Percentiles rank a stretch among this genome's conserved stretches.
These are phyloP conservation scores for Nomada ferruginata DNA, from an alignment of 2,888 invertebrate species.

Conservation along the genomic window DNA sequence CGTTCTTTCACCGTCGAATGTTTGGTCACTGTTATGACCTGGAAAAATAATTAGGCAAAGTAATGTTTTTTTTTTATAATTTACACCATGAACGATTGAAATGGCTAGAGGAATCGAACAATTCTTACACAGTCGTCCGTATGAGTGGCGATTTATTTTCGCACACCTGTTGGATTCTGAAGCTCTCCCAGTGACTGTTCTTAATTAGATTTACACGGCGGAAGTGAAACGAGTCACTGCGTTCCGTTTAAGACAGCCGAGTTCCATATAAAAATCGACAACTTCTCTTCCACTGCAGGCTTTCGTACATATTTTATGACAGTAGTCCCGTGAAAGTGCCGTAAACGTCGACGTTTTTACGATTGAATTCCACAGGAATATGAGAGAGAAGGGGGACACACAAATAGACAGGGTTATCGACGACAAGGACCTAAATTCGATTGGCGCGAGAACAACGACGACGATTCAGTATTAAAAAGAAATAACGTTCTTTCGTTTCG, in stretches of 20 bases:
- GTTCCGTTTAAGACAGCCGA: background rate
- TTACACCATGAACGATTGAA: background rate
- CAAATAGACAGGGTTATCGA: constrained; percentile 17
- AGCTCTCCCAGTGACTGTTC: background rate
- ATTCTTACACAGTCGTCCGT: background rate
- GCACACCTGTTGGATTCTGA: constrained; percentile 7
- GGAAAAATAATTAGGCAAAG: too few species aligned
- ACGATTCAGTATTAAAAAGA: background rate
- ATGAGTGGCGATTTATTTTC: background rate
- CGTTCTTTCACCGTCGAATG: too few species aligned
- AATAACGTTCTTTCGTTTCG: constrained; percentile 2
- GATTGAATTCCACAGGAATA: background rate
- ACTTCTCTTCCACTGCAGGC: background rate
- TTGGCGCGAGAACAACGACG: background rate
- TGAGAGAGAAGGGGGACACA: background rate
- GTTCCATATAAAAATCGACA: constrained; percentile 6
- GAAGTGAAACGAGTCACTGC: constrained; percentile 41
- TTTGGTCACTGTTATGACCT: background rate
- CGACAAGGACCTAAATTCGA: background rate
- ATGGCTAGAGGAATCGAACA: background rate
- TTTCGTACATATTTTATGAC: constrained; percentile 39
- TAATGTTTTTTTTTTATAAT: background rate
- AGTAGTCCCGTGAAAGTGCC: constrained; percentile 30
- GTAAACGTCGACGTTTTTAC: constrained; percentile 19
- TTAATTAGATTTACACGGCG: constrained; percentile 36